phyloP scores from a whole-genome alignment of 2,113 vertebrate species.

The Chaenocephalus aceratus region DNA sequence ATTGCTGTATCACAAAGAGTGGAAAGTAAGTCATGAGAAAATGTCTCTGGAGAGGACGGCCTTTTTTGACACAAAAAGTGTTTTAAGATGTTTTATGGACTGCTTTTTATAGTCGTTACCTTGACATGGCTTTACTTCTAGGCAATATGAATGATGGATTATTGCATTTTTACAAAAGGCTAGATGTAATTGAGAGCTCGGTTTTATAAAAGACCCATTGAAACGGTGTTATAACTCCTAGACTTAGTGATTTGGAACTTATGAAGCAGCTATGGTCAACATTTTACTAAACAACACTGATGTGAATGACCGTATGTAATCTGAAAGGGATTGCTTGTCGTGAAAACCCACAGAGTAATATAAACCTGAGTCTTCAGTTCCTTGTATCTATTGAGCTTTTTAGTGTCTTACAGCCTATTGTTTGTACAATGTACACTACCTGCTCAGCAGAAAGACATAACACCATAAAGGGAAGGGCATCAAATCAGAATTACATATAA shows the following conservation, averaged over 20 bases:
- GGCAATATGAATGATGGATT: not conserved
- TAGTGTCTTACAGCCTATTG: too few species aligned
- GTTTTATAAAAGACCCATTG: conserved; percentile 3
- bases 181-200: not conserved
- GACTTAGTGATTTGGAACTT: not conserved
- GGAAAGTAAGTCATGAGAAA: conserved; percentile 35
- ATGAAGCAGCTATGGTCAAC: not conserved
- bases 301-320: not conserved
- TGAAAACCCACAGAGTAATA: not conserved
- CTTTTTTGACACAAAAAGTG: conserved; percentile 31
- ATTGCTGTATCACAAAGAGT: conserved; percentile 53
- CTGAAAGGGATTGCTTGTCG: not conserved
- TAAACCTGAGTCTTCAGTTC: too few species aligned
- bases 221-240: conserved; percentile 4
- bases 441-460: not conserved
- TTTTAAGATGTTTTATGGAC: conserved; percentile 44
- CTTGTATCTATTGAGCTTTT: too few species aligned
- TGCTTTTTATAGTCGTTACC: conserved; percentile 19
- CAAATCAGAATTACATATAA: not conserved
- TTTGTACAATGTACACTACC: not conserved
- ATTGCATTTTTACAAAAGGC: conserved; percentile 4
- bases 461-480: not conserved
- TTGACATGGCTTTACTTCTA: conserved; percentile 21
- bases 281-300: not conserved
- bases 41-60: conserved; percentile 11